Evolutionary conservation across 2,888 invertebrate genomes (phyloP), one percentile per base, ranked within the genome.

Genomic region (Masnerella sp.): DNA sequence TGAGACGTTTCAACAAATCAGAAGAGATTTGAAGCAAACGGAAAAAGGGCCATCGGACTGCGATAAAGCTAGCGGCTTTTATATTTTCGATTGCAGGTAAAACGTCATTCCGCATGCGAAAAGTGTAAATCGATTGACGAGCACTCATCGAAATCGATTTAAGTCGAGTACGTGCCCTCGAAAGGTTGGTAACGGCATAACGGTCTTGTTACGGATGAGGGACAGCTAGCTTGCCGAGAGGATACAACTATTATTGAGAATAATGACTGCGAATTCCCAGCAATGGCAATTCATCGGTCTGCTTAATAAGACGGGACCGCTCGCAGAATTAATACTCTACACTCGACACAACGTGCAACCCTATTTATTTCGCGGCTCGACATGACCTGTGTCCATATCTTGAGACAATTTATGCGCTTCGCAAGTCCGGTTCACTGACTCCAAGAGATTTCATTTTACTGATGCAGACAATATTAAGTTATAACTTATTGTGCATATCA

Each of bases 51-150:
- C n/a, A 32, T 4, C 28, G 32, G 25, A 28, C 28, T 9, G 11
- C 47, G 49, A 51, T 62, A 62, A 62, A 52, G 47, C 54, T 54
- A 54, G 47, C 65, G 18, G 54, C 65, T 38, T 54, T 65, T 65
- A 65, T 65, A 38, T 54, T 34, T 17, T 40, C 49, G 49, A 67
- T 67, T 67, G 67, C 49, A 40, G 38, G 49, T 58, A 56, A 49
- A 67, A 67, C 34, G 67, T 68, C 58, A 68, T 68, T 68, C 28
- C 36, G 68, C 59, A 68, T 68, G 68, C 68, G 52, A 51, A 58
- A 68, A 59, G 68, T 68, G 68, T 68, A 58, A 68, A 58, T 68
- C 68, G 58, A 58, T 68, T 58, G 68, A 68, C 68, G 68, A 43
- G 59, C 43, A 68, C 68, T 68, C 59, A 43, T 68, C 59, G 59